Conservation (phyloP, 2,113 vertebrate genomes). For the Hemicordylus capensis region DNA sequence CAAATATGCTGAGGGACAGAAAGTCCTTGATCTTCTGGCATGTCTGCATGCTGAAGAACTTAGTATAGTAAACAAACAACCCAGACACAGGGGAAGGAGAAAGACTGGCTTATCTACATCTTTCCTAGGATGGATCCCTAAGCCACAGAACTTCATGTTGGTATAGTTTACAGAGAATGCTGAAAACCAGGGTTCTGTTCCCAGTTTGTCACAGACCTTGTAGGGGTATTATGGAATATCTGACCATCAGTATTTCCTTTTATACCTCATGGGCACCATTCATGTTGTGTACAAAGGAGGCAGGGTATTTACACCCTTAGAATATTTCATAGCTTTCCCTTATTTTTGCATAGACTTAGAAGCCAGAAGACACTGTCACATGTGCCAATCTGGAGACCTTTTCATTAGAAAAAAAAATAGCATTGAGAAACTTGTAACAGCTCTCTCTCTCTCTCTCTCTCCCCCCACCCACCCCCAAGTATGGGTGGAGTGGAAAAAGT, state of each 20-base stretch:
- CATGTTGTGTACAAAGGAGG: background rate
- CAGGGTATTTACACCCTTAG: background rate
- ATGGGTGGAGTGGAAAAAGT: slow-evolving; percentile 83
- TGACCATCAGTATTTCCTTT: background rate
- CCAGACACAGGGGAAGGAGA: background rate
- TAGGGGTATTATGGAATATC: too few relatives aligned
- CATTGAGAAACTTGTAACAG: slow-evolving; percentile 74
- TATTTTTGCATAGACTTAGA: slow-evolving; percentile 34
- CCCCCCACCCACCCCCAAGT: too few relatives aligned
- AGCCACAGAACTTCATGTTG: background rate
- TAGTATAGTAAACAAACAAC: too few relatives aligned
- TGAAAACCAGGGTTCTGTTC: background rate
- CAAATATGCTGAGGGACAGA: too few relatives aligned
- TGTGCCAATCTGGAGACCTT: slow-evolving; percentile 61
- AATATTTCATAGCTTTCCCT: slow-evolving; percentile 46
- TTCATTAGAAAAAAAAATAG: slow-evolving; percentile 55
- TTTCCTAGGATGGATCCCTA: background rate
- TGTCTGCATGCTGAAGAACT: too few relatives aligned
- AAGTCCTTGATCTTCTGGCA: too few relatives aligned
- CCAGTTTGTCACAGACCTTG: background rate
- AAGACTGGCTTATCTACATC: background rate
- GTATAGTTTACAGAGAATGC: background rate
- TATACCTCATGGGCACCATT: background rate
- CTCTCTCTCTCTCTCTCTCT: slow-evolving; percentile 65
- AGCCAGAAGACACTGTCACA: slow-evolving; percentile 58